These are phyloP conservation scores for Crocallis elinguaria DNA, from an alignment of 2,888 invertebrate species.

Conservation along the genomic window DNA sequence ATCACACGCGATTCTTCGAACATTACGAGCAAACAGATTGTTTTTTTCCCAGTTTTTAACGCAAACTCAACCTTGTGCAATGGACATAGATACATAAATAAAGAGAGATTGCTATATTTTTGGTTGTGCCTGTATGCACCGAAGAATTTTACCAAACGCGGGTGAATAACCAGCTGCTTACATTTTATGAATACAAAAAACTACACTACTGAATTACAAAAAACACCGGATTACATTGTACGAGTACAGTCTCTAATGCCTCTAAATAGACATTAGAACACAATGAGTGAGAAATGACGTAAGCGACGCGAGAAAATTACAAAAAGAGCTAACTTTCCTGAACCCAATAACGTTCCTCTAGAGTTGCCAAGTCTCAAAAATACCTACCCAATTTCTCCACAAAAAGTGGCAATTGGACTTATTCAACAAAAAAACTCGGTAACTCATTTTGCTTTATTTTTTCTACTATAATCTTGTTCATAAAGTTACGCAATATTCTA, in stretches of 20 bases:
- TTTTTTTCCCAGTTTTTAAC: not conserved
- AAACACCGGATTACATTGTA: too few relatives aligned
- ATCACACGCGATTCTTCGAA: constrained; percentile 21
- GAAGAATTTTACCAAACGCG: too few relatives aligned
- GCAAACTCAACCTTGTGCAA: not conserved
- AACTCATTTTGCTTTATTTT: constrained; percentile 24
- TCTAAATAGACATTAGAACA: too few relatives aligned
- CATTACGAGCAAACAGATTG: not conserved
- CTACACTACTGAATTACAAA: too few relatives aligned
- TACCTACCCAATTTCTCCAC: constrained; percentile 5
- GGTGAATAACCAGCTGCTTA: too few relatives aligned
- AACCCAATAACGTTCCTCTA: too few relatives aligned
- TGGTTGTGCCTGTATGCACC: not conserved
- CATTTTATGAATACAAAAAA: too few relatives aligned
- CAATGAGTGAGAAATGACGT: too few relatives aligned
- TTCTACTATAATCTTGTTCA: constrained; percentile 25
- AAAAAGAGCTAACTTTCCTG: too few relatives aligned
- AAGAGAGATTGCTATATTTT: too few relatives aligned
- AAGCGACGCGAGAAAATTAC: too few relatives aligned
- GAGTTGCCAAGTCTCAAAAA: constrained; percentile 1
- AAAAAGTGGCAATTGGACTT: constrained; percentile 11
- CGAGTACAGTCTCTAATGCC: too few relatives aligned
- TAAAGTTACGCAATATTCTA: constrained; percentile 24
- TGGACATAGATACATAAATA: not conserved
- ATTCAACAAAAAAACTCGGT: constrained; percentile 20